Evolutionary conservation across 1,140 invertebrate species (phyloP), one percentile per base, ranked within the genome.

Genomic region (Lasaia peninsularis): DNA sequence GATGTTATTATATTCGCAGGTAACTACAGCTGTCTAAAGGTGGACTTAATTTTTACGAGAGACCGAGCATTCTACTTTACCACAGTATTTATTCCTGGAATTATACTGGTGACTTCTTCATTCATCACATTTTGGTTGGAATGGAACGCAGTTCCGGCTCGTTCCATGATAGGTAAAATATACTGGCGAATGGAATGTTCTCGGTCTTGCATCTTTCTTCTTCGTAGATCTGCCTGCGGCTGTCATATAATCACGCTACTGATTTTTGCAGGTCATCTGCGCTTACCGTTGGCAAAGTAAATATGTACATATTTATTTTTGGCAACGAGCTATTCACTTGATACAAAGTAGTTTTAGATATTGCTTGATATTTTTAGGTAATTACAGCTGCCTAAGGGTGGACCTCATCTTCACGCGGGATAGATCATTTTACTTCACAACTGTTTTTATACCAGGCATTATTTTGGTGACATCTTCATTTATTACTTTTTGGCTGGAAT

Each of bases 391-490:
- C 91, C 92, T 98, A 64, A 94, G 94, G 89, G 96, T 98, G 82
- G 94, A 97, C 83, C 91, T 98, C 74, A 96, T 95, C 85, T 98
- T 97, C 91, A 97, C 95, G 60, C 92, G 96, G 84, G 96, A 98
- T 92, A 93, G 96, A 92, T 96, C 96, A 75, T 98, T 98, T 92
- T 98, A 98, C 92, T 97, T 97, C 91, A 97, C 96, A 67, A 98
- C 96, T 71, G 96, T 98, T 86, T 98, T 98, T 91, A 97, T 97
- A 89, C 97, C 97, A 66, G 96, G 96, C 69, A 97, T 98, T 85
- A 97, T 98, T 90, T 92, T 98, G 87, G 96, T 98, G 71, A 98
- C 96, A 69, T 97, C 95, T 88, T 97, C 96, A 69, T 98, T 98
- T 85, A 90, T 90, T 78, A 92, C 91, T 69, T 97, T 97, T 92